Base-by-base conservation (phyloP, 1,140 invertebrate species). In the Polyergus mexicanus region DNA sequence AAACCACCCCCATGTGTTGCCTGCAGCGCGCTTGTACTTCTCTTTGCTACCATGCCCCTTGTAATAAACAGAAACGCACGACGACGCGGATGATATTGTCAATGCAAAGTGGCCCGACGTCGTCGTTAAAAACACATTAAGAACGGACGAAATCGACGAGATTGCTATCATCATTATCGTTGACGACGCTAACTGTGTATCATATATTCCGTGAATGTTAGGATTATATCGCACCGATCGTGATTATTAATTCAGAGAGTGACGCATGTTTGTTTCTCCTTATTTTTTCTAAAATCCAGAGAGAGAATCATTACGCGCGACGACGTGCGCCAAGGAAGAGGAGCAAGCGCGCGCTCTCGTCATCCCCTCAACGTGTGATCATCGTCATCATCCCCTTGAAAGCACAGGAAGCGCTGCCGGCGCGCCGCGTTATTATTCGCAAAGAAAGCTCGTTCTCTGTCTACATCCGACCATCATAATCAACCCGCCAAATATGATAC, bases 1-100 rank as follows among this genome's bases (percentile, higher is more conserved):
- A 92, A 92, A 91, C 92, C 90, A 93, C 92, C 92, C 92, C 89
- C 89, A 84, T 81, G 88, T 85, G 83, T 54, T 62, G 86, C 38
- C 76, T 68, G 87, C 74, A 81, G 80, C 88, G 86, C 85, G 69
- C 80, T 87, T 56, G 63, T 84, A 85, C 32, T 85, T 77, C 66
- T 62, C 77, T 87, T 54, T 13, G 62, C 54, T 77, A 71, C 74
- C 69, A 88, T 89, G 87, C 68, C 71, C 80, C 16, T 51, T 51
- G 47, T 51, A 51, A 51, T 88, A 88, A 89, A 88, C 88, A 83
- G 66, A 56, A 10, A 54, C n/a, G 3, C 13, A 28, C 28, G 28
- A 11, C 19, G 51, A 19, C 54, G 63, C 41, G 74, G 65, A 74
- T 51, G 65, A 74, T 51, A 66, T 51, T 63, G 28, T 0, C 25